These are phyloP conservation scores for Eristalis pertinax DNA, from an alignment of 2,888 invertebrate species.

Conservation along the genomic window DNA sequence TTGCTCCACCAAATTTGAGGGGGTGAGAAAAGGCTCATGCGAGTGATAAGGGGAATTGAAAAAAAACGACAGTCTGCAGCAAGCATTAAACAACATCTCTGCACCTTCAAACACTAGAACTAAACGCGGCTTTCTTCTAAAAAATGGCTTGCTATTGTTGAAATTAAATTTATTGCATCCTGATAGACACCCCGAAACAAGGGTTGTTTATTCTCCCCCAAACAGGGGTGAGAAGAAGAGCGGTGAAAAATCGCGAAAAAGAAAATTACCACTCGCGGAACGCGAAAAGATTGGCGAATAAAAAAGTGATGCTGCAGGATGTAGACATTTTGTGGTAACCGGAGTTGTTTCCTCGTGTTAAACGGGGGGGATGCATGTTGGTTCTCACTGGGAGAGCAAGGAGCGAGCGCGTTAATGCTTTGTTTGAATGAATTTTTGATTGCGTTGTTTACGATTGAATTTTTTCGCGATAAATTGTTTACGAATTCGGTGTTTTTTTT, in stretches of 20 bases:
- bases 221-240: constrained; percentile 1
- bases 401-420: constrained; percentile 79
- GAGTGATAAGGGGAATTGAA: constrained; percentile 45
- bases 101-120: not conserved
- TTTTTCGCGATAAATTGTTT: constrained; percentile 78
- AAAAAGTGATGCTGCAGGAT: constrained; percentile 54
- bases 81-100: constrained; percentile 8
- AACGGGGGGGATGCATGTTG: constrained; percentile 25
- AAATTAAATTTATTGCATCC: constrained; percentile 68
- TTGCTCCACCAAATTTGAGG: constrained; percentile 21
- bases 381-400: constrained; percentile 33
- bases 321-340: constrained; percentile 67
- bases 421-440: constrained; percentile 82
- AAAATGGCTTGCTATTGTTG: constrained; percentile 10
- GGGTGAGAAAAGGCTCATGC: not conserved
- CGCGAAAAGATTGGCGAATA: constrained; percentile 58
- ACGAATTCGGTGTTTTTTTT: constrained; percentile 56
- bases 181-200: constrained; percentile 19
- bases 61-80: constrained; percentile 28
- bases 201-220: not conserved
- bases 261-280: constrained; percentile 56
- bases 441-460: constrained; percentile 82
- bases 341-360: constrained; percentile 47
- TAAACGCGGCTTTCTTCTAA: not conserved
- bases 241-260: constrained; percentile 38